Conservation (phyloP, 2,888 invertebrate genomes). For the Phortica okadai region DNA sequence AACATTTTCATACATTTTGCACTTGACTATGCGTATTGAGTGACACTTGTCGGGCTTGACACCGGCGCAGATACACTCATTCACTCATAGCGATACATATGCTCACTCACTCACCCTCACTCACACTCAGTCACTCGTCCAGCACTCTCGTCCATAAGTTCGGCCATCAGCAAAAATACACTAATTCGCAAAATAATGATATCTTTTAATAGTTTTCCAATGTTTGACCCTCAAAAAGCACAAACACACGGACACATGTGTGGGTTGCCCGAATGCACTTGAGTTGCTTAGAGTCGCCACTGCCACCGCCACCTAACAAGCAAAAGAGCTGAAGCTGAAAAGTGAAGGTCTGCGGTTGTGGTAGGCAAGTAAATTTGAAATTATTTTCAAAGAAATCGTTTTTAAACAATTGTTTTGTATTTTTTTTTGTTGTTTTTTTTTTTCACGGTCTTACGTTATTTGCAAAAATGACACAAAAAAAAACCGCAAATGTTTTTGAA, state of each 20-base stretch:
- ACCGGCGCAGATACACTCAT: not conserved
- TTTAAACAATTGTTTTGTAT: not conserved
- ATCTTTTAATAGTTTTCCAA: not conserved
- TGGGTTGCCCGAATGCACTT: slow-evolving; percentile 27
- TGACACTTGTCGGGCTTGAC: slow-evolving; percentile 3
- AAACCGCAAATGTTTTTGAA: not conserved
- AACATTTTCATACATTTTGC: not conserved
- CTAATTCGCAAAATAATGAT: not conserved
- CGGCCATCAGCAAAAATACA: not conserved
- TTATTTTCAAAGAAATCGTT: not conserved
- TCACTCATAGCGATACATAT: not conserved
- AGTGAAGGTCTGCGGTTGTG: slow-evolving; percentile 21
- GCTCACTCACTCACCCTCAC: not conserved
- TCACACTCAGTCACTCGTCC: not conserved
- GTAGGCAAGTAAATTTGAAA: not conserved
- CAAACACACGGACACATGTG: not conserved
- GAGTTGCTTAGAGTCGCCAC: not conserved
- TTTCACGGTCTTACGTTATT: not conserved
- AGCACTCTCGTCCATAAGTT: not conserved
- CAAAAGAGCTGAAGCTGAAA: not conserved
- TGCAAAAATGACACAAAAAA: not conserved
- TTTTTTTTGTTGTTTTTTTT: not conserved
- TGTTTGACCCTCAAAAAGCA: not conserved
- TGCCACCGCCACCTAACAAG: slow-evolving; percentile 3
- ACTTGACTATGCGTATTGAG: slow-evolving; percentile 10